Base-by-base conservation (phyloP, 2,888 invertebrate genomes). In the Dynastes tityus region DNA sequence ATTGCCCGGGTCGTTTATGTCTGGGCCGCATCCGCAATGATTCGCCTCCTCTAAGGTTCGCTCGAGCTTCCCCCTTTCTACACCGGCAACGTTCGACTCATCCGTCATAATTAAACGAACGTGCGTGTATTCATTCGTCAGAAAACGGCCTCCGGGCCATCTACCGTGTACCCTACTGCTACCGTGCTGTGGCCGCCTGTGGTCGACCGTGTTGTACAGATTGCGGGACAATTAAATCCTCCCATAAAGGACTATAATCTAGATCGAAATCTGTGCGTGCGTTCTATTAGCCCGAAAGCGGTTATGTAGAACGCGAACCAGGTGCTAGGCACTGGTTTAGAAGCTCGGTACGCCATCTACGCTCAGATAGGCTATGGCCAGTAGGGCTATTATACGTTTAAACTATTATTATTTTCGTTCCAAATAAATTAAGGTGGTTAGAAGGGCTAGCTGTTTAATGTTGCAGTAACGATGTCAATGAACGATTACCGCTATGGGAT, bases 71-170 rank as follows among this genome's bases (percentile, higher is more conserved):
- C 32, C 9, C 40, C 67, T 29, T 22, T 22, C 22, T 22, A 22
- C 45, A n/a, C 40, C 49, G 2, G 13, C 49, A 16, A 8, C 55
- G 32, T 58, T n/a, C 9, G n/a, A 40, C 49, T 71, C 71, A 55
- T 71, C 58, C 71, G 71, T 71, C 71, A 71, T 71, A 71, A 71
- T 71, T 71, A 71, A 71, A 71, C 3, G 71, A 55, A 58, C 71
- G 71, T 55, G 71, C 37, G 71, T 58, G 55, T 55, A 71, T 71
- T 71, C 55, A 71, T 55, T 55, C 55, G 71, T 71, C 58, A 55
- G 37, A 37, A 58, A 55, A 37, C n/a, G 58, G 16, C 55, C 71
- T 8, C 29, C 16, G 11, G 29, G 61, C 29, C 27, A 11, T 22
- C 29, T 11, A 29, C 27, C 22, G 22, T 11, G 27, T 61, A 29